A percentile compares a stretch with the other conserved stretches of the same genome.
Evolutionary conservation across 2,797 vertebrate genomes (phyloP).

Genomic region (Protonibea diacanthus): DNA sequence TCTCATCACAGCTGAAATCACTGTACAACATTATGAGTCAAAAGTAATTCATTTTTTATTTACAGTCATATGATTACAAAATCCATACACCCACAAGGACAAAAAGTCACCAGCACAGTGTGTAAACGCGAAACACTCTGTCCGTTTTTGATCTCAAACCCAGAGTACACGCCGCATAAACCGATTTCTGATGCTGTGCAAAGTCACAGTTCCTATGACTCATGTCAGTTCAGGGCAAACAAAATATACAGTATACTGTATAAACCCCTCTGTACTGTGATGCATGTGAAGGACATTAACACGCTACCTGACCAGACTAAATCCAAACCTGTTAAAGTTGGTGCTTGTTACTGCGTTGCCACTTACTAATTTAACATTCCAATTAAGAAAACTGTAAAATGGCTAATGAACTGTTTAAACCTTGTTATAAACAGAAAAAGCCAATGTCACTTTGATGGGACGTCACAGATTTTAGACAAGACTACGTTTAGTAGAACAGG

Average conservation of each 20-base stretch:
- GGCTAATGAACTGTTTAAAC: slow-evolving; percentile 14
- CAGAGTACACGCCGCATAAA: not conserved
- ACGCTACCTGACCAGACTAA: slow-evolving; percentile 16
- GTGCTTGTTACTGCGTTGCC: slow-evolving; percentile 28
- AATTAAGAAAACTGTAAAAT: slow-evolving; percentile 25
- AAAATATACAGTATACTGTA: not conserved
- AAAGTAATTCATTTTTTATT: slow-evolving; percentile 76
- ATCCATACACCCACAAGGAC: slow-evolving; percentile 61
- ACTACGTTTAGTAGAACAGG: slow-evolving; percentile 16
- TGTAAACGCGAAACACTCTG: slow-evolving; percentile 39
- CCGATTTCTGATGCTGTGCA: slow-evolving; percentile 15
- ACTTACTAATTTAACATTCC: slow-evolving; percentile 5
- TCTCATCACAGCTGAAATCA: not conserved
- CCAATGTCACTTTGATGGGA: not conserved
- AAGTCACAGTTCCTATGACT: slow-evolving; percentile 3
- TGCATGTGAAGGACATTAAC: slow-evolving; percentile 22
- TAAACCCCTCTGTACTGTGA: slow-evolving; percentile 3
- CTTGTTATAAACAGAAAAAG: slow-evolving; percentile 3
- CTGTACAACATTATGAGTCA: slow-evolving; percentile 16
- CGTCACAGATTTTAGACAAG: not conserved
- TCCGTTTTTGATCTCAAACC: not conserved
- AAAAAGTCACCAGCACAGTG: slow-evolving; percentile 56
- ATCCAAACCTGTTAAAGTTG: slow-evolving; percentile 11
- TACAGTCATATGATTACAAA: slow-evolving; percentile 76
- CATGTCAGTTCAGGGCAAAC: slow-evolving; percentile 9